Conservation (phyloP, 2,113 vertebrate genomes). For the Myrmecobius fasciatus region DNA sequence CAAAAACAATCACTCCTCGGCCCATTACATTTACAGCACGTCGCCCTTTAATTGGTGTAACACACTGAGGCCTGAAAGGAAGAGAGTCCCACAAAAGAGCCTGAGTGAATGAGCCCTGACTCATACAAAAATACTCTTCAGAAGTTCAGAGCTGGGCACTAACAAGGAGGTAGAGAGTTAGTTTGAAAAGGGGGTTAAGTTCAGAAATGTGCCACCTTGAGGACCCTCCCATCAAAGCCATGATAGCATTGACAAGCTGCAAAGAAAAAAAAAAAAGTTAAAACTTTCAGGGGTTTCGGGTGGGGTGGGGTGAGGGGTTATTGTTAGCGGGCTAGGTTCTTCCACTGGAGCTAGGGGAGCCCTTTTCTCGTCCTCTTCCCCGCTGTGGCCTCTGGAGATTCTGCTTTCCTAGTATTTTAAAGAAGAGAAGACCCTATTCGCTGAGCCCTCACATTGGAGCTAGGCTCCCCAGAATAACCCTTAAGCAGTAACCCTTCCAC, state of each 20-base stretch:
- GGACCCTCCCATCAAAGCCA: slow-evolving; percentile 90
- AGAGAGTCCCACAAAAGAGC: slow-evolving; percentile 90
- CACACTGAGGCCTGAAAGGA: slow-evolving; percentile 93
- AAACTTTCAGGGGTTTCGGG: slow-evolving; percentile 77
- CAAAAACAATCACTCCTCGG: slow-evolving; percentile 98
- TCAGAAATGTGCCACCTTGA: slow-evolving; percentile 91
- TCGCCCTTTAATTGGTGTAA: slow-evolving; percentile 99
- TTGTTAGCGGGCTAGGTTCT: slow-evolving; percentile 47
- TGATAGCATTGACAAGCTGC: slow-evolving; percentile 90
- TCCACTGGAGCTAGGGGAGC: slow-evolving; percentile 38
- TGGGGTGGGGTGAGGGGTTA: slow-evolving; percentile 63
- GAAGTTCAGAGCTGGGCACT: slow-evolving; percentile 93
- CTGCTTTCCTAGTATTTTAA: slow-evolving; percentile 54
- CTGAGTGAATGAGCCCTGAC: slow-evolving; percentile 92
- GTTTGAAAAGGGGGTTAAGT: slow-evolving; percentile 91
- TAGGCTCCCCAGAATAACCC: background rate
- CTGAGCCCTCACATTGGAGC: background rate
- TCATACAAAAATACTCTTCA: slow-evolving; percentile 93
- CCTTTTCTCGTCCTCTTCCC: slow-evolving; percentile 56
- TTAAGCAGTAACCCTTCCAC: background rate
- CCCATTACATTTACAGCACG: slow-evolving; percentile 99
- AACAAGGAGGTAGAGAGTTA: slow-evolving; percentile 90
- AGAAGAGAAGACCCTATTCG: slow-evolving; percentile 34
- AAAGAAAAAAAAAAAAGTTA: slow-evolving; percentile 83
- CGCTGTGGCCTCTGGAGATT: background rate